Evolutionary conservation across 2,797 vertebrate species (phyloP).

Genomic region (Amniataba percoides): DNA sequence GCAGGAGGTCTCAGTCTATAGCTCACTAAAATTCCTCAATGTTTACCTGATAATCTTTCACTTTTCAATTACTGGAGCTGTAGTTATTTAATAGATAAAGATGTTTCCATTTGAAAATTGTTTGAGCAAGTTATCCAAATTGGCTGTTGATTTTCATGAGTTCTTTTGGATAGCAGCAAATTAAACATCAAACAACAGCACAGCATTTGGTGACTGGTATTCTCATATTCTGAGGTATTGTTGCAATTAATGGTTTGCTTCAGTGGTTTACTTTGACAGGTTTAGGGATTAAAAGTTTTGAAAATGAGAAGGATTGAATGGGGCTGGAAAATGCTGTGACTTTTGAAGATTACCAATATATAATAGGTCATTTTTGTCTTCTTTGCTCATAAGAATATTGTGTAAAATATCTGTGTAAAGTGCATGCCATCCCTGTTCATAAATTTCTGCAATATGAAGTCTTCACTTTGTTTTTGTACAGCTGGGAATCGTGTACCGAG

Average conservation of each 20-base stretch:
- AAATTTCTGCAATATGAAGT: not conserved
- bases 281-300: not conserved
- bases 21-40: too few relatives aligned
- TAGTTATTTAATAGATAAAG: not conserved
- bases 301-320: not conserved
- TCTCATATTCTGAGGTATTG: conserved; percentile 9
- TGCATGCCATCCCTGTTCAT: not conserved
- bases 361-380: conserved; percentile 1
- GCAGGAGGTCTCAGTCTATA: too few relatives aligned
- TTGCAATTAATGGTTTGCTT: not conserved
- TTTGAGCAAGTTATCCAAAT: not conserved
- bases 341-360: conserved; percentile 4
- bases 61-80: conserved; percentile 19
- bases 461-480: conserved; percentile 67
- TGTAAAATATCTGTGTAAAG: not conserved
- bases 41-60: conserved; percentile 15
- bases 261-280: conserved; percentile 12
- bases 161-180: not conserved
- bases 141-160: not conserved
- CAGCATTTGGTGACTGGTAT: not conserved
- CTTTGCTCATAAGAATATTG: conserved; percentile 1
- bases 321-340: not conserved
- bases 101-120: not conserved
- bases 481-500: conserved; percentile 94
- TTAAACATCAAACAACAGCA: conserved; percentile 1